Evolutionary conservation across 2,888 invertebrate genomes (phyloP), one percentile per base, ranked within the genome.

Genomic region (Aporophyla lueneburgensis): DNA sequence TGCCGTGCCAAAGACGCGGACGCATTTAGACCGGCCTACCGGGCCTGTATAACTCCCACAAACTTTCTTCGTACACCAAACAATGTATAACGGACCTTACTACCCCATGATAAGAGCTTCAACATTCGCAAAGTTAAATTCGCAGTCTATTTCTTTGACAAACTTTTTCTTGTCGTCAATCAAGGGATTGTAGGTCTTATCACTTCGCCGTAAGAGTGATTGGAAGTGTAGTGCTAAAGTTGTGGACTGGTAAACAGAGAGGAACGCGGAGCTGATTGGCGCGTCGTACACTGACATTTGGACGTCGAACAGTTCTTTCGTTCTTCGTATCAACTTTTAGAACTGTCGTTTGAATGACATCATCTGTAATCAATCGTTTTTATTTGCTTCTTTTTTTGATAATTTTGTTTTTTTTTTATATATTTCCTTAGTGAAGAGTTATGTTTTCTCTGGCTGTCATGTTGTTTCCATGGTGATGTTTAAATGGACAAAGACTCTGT

Each of bases 1-100:
- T 96, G 93, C 91, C 92, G 95, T 93, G 94, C 95, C 95, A 95
- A 87, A 93, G 93, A 92, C 93, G 91, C 84, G 90, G 92, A 94
- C 96, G 93, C 90, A 92, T 95, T 95, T 96, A 96, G 96, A 91
- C 86, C 91, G 92, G 91, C 92, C 93, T 93, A 93, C 93, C 94
- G 92, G 93, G 92, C 94, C 91, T 91, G 90, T 85, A 78, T 86
- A 84, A 83, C 85, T 89, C 87, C 86, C 85, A 88, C 93, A 90
- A 91, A 94, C 94, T 95, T 94, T 94, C 94, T 93, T 92, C 89
- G 82, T 83, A 83, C 87, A 85, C 84, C 89, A 87, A 89, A 89
- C 91, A 91, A 90, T 92, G 91, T 86, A 94, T 90, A 92, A 91
- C 89, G 87, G 85, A 93, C 94, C 93, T 93, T 94, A 91, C 82